Conservation (phyloP, 2,888 invertebrate species). For the Spicauda simplicius region DNA sequence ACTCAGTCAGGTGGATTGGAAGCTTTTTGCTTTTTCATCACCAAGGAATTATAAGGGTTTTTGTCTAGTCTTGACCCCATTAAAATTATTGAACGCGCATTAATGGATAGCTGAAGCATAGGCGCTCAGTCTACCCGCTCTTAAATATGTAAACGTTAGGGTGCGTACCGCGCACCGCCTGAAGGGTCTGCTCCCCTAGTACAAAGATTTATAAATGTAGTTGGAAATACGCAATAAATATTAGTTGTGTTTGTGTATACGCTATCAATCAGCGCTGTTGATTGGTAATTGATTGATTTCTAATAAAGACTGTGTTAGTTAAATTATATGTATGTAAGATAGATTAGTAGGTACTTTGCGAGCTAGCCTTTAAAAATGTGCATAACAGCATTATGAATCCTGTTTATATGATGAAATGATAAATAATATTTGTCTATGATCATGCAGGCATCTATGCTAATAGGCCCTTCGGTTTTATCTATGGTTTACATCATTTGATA, state of each 20-base stretch:
- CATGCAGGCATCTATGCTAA: too few species aligned
- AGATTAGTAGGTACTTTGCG: too few species aligned
- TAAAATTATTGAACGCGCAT: constrained; percentile 19
- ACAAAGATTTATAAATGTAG: constrained; percentile 5
- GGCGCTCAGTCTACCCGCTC: constrained; percentile 24
- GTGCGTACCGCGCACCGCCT: constrained; percentile 60
- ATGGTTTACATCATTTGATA: too few species aligned
- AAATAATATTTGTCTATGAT: too few species aligned
- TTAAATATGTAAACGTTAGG: constrained; percentile 67
- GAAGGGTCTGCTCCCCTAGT: constrained; percentile 55
- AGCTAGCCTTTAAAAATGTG: too few species aligned
- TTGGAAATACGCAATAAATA: not conserved
- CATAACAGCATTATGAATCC: too few species aligned
- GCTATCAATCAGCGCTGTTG: not conserved
- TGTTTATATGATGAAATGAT: too few species aligned
- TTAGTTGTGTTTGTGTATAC: constrained; percentile 1
- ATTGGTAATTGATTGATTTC: too few species aligned
- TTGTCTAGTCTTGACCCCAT: constrained; percentile 21
- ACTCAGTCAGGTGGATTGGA: not conserved
- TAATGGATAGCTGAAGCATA: constrained; percentile 22
- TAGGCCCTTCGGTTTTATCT: too few species aligned
- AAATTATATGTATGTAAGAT: too few species aligned
- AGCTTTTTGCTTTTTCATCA: constrained; percentile 7
- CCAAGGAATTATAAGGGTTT: constrained; percentile 13
- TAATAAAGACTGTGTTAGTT: too few species aligned